Evolutionary conservation across 2,113 vertebrate species (phyloP), one percentile per base, ranked within the genome.

Genomic region (Caloenas nicobarica): DNA sequence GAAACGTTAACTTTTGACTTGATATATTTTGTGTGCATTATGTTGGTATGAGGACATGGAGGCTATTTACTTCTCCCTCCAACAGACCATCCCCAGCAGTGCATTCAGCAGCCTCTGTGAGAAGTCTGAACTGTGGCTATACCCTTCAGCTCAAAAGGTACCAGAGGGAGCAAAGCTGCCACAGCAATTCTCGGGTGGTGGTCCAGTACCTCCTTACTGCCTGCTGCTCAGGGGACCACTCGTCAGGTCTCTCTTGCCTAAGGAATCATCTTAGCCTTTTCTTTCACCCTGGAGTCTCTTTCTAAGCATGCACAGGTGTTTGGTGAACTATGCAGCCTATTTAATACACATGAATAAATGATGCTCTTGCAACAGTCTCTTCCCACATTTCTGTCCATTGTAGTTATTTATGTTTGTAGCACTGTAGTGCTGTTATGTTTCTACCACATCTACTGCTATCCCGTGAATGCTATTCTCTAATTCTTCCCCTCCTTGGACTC

Each of bases 21-120:
- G 1, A 9, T 54, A 8, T 15, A 42, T 33, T 9, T 29, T 31
- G 61, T 26, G 4, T 0, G 5, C 3, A 1, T 40, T 29, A 7
- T 11, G 53, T 61, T 18, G 22, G 26, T 40, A 17, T 31, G 53
- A 74, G 25, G 53, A 31, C 3, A 3, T 2, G 9, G 10, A 46
- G 26, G 24, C 58, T 50, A 1, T 38, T 44, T 26, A 13, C 34
- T 60, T 28, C 7, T 6, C 14, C 33, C 16, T 31, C 28, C 44
- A n/a, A 21, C 33, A 58, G 21, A n/a, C 23, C 44, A 1, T 51
- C 74, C 16, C 10, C 15, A 36, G 18, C 44, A 7, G n/a, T 6
- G 10, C 0, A 2, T 50, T n/a, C 29, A 9, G 58, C 48, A 77
- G 40, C 29, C 19, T 56, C 46, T 50, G 36, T 15, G 3, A 28